Evolutionary conservation across 1,140 invertebrate species (phyloP), one percentile per base, ranked within the genome.

Genomic region (Macrotrachela quadricornifera): DNA sequence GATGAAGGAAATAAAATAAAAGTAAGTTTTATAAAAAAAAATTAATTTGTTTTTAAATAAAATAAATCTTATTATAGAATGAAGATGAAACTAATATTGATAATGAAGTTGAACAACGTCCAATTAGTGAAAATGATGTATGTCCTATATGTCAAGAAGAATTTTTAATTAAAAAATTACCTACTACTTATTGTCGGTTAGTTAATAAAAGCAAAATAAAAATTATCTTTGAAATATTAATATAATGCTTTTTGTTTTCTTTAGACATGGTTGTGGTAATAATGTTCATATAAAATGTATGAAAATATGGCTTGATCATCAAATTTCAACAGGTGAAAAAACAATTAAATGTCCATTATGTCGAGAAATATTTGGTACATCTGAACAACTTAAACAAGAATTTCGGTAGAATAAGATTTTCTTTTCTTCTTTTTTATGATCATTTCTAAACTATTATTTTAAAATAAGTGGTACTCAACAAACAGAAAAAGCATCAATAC

Each of bases 71-170:
- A 4, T 30, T 30, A 30, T 30, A 30, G 21, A 30, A 30, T 30
- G 21, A 8, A 4, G 8, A 2, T 30, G 21, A 30, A 30, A 30
- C 21, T 2, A 8, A 30, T 30, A 8, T 30, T 4, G 8, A 30
- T 30, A 30, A 8, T 30, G 21, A 30, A 30, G 21, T 30, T 4
- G 54, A 61, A 42, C 69, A 71, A 56, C 58, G 66, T 58, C 61
- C 64, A 16, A 68, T 71, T 47, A 56, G 54, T 16, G 59, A 64
- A 15, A 66, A 67, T 45, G 68, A 70, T 60, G 61, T 66, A 10
- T 71, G 69, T 55, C 69, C 69, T 10, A 71, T 71, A 10, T 71
- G 69, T 59, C 66, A 69, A 50, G 69, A 71, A 39, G 68, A 70
- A 49, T 59, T 71, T 10, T 49, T 70, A 13, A 53, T 51, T n/a